Conservation (phyloP, 2,888 invertebrate genomes). For the Horisme vitalbata region DNA sequence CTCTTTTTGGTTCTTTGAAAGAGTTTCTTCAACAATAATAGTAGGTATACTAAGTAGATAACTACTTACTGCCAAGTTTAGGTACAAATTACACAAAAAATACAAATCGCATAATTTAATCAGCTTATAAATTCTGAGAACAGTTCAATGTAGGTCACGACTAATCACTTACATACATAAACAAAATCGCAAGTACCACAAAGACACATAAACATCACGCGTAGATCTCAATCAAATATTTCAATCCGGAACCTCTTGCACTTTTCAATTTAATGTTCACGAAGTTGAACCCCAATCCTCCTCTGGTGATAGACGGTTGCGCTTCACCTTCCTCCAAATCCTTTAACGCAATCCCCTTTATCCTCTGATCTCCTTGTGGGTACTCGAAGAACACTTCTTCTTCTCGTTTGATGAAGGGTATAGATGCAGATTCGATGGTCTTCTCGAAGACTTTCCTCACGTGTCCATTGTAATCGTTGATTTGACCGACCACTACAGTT, state of each 20-base stretch:
- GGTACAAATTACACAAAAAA: no score
- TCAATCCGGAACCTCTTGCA: constrained; percentile 64
- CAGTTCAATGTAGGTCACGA: no score
- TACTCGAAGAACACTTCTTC: constrained; percentile 59
- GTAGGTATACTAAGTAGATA: no score
- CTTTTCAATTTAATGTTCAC: constrained; percentile 72
- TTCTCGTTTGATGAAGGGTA: constrained; percentile 60
- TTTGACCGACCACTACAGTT: constrained; percentile 62
- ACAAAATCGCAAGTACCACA: no score
- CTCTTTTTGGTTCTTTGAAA: no score
- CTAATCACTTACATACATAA: no score
- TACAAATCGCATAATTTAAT: no score
- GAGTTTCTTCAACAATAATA: no score
- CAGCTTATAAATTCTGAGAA: no score
- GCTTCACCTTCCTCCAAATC: constrained; percentile 67
- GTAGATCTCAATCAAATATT: constrained; percentile 64
- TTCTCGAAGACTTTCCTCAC: constrained; percentile 59
- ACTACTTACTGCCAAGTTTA: no score
- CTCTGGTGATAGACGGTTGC: constrained; percentile 63
- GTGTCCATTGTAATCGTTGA: constrained; percentile 49
- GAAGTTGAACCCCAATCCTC: constrained; percentile 66
- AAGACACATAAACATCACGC: constrained; percentile 48
- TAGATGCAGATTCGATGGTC: constrained; percentile 38
- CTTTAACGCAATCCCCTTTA: constrained; percentile 71
- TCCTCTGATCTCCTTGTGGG: constrained; percentile 54